Conservation (phyloP, 1,140 invertebrate genomes). For the Eueides isabella region DNA sequence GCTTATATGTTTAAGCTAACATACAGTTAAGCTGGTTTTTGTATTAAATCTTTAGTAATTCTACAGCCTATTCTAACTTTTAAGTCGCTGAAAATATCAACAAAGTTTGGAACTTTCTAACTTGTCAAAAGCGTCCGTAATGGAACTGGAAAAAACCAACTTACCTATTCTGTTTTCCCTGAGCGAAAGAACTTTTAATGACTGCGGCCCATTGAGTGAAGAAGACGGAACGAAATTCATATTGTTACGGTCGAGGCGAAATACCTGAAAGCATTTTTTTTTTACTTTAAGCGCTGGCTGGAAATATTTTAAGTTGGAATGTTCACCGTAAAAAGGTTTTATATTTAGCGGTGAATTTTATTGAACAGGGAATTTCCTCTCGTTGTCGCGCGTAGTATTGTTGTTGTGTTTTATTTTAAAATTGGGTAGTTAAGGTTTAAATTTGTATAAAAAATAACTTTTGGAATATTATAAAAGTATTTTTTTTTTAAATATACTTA, state of each 20-base stretch:
- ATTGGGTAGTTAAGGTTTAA: background rate
- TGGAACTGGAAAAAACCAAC: slow-evolving; percentile 46
- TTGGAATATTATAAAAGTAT: background rate
- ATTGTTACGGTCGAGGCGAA: slow-evolving; percentile 91
- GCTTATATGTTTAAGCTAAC: background rate
- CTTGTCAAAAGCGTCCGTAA: slow-evolving; percentile 31
- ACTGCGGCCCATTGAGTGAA: slow-evolving; percentile 90
- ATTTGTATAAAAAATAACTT: background rate
- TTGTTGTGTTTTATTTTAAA: background rate
- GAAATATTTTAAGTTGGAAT: slow-evolving; percentile 32
- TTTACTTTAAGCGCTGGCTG: slow-evolving; percentile 21
- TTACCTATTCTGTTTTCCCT: slow-evolving; percentile 92
- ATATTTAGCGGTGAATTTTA: slow-evolving; percentile 25
- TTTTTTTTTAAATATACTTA: background rate
- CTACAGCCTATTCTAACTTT: background rate
- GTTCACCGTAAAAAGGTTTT: slow-evolving; percentile 25
- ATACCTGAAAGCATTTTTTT: slow-evolving; percentile 84
- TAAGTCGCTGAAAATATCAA: slow-evolving; percentile 5
- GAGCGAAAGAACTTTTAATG: slow-evolving; percentile 87
- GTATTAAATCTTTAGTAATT: background rate
- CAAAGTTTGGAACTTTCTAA: slow-evolving; percentile 22
- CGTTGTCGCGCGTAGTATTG: background rate
- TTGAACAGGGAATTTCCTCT: slow-evolving; percentile 20
- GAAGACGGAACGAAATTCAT: slow-evolving; percentile 88
- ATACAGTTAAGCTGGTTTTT: background rate